Base-by-base conservation (phyloP, 2,113 vertebrate genomes). In the Copsychus sechellarum region DNA sequence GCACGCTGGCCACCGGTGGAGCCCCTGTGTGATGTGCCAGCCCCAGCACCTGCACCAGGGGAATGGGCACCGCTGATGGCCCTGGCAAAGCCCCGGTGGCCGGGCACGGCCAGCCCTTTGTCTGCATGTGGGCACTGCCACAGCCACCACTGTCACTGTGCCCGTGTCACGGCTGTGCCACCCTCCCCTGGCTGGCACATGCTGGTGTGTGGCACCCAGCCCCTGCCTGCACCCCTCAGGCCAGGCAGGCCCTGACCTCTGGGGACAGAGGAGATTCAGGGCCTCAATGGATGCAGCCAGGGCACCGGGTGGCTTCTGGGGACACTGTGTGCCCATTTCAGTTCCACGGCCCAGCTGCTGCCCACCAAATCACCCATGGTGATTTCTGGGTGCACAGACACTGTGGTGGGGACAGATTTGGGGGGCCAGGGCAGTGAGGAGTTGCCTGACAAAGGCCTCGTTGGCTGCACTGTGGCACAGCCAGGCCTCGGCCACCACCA, bases 391-490 rank as follows among this genome's bases (percentile, higher is more conserved):
- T 5, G n/a, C 31, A 5, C 11, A 1, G 2, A 23, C 24, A 1
- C 45, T 0, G 0, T 0, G 28, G 2, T 1, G 25, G 77, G 77
- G 25, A 38, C 21, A 14, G 56, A 48, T 48, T 5, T 8, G 58
- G 71, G 38, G 38, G 53, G 31, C 15, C 1, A 0, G 9, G 22
- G 45, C 5, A 6, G 5, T 1, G 11, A 65, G 67, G 67, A 83
- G 43, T 2, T 5, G 0, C 38, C 33, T 0, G 0, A 34, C 88
- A 95, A 96, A 95, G 88, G 88, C 88, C 82, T 85, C 0, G 0
- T 9, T 0, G 43, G 34, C 16, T 15, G 56, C 2, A 0, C 80
- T 1, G 0, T 0, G 8, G 34, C 86, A 45, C 0, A 2, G 45
- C 82, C 3, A 0, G 74, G 85, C 90, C 90, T 81, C 2, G 0